phyloP scores from a whole-genome alignment of 2,888 invertebrate genomes.

The Eupithecia insigniata region DNA sequence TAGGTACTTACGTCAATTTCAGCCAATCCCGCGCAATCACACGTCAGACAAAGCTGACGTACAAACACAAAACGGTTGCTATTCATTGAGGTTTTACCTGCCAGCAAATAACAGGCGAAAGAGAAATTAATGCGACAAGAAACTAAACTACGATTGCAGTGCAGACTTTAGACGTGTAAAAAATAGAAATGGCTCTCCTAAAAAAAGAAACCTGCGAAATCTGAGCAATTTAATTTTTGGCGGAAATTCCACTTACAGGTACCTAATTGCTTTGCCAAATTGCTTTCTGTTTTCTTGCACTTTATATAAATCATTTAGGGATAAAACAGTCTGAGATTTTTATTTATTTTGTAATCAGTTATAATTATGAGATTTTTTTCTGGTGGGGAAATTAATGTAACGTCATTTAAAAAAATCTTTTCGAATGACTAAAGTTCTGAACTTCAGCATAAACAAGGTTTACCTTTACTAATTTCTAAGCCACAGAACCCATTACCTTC shows the following conservation, averaged over 20 bases:
- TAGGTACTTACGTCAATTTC: slow-evolving; percentile 7
- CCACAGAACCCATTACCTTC: slow-evolving; percentile 10
- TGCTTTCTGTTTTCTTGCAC: slow-evolving; percentile 3
- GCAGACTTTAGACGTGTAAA: slow-evolving; percentile 16
- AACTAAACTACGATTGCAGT: slow-evolving; percentile 4
- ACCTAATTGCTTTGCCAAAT: slow-evolving; percentile 24
- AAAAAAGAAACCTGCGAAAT: slow-evolving; percentile 21
- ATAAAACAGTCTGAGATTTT: not conserved
- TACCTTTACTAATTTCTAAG: not conserved
- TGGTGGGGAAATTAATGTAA: not conserved
- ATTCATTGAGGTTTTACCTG: slow-evolving; percentile 15
- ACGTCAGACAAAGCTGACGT: slow-evolving; percentile 7
- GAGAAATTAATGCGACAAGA: slow-evolving; percentile 37
- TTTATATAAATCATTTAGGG: not conserved
- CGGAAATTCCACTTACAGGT: slow-evolving; percentile 16
- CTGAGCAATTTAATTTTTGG: slow-evolving; percentile 22
- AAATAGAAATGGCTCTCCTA: slow-evolving; percentile 23
- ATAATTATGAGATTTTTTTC: not conserved
- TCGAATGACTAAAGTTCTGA: not conserved
- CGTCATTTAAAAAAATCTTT: not conserved
- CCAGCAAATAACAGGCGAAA: not conserved
- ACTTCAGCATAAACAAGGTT: not conserved
- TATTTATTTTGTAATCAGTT: not conserved
- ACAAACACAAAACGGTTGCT: slow-evolving; percentile 13
- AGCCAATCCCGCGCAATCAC: not conserved